Base-by-base conservation (phyloP, 1,140 invertebrate species). In the Diplogasteroides magnus region DNA sequence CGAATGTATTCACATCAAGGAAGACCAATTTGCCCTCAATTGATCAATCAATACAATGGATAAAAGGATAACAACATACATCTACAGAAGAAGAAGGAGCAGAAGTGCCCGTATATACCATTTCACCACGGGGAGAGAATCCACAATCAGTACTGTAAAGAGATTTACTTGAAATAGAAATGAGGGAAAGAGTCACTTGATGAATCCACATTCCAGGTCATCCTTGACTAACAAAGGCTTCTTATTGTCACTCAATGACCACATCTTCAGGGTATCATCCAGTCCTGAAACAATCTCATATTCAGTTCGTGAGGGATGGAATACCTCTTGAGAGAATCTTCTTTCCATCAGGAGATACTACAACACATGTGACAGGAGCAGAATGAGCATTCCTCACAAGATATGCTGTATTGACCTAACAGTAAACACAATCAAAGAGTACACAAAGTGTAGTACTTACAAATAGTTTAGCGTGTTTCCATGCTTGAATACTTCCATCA, bases 401-500 rank as follows among this genome's bases (percentile, higher is more conserved):
- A 61, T 89, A 85, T 0, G 89, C 87, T 0, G 92, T 92, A 78
- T 92, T 94, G 11, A 88, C 85, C 85, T 86, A 48, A 55, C 77
- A 27, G 59, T 26, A 14, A n/a, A 28, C 31, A 31, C 25, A n/a
- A 31, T 63, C n/a, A n/a, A 78, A 23, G 72, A 2, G 59, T 72
- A 77, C 11, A 72, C 64, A 68, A 66, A 69, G 61, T 64, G 6
- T 28, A 25, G 15, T 13, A 31, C 85, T 84, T 77, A 89, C 87
- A 83, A 86, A 88, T 69, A 80, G 77, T 78, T 86, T 88, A 56
- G 94, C 87, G 62, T 93, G 90, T 83, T 99, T 96, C 95, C 95
- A 99, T 84, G 97, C 90, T 84, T 97, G 94, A 76, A 99, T 90
- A 0, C 93, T 96, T 1, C 97, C 97, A 84, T 99, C 96, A 29